Evolutionary conservation across 1,140 invertebrate species (phyloP).

Genomic region (Acromyrmex echinatior): DNA sequence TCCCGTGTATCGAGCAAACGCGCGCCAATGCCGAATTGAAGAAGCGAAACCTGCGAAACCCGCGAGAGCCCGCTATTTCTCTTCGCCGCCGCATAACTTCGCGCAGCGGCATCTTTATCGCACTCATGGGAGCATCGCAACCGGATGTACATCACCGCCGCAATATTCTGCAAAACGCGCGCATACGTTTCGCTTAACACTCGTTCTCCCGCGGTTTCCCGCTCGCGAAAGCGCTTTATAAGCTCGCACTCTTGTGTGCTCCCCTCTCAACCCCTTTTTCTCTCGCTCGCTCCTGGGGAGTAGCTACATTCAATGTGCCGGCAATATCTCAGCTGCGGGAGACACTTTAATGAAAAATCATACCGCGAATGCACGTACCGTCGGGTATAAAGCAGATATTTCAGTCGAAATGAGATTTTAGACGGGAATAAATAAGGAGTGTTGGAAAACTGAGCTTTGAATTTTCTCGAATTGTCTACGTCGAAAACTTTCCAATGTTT

Average conservation of each 20-base stretch:
- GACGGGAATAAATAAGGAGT: constrained; percentile 85
- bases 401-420: constrained; percentile 85
- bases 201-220: constrained; percentile 10
- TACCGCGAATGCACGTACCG: constrained; percentile 84
- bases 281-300: constrained; percentile 68
- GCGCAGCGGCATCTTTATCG: constrained; percentile 81
- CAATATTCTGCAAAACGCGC: constrained; percentile 83
- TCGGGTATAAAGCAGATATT: constrained; percentile 83
- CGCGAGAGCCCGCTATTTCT: constrained; percentile 75
- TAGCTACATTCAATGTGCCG: constrained; percentile 85
- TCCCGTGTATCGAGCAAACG: neutral
- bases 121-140: constrained; percentile 81
- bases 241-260: neutral
- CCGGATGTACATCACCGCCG: constrained; percentile 81
- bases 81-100: constrained; percentile 74
- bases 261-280: neutral
- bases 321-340: constrained; percentile 84
- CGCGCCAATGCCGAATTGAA: constrained; percentile 64
- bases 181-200: constrained; percentile 63
- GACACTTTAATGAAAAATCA: constrained; percentile 87
- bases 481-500: neutral
- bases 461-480: constrained; percentile 35
- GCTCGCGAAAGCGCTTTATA: constrained; percentile 56
- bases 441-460: constrained; percentile 33
- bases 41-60: constrained; percentile 39